Evolutionary conservation across 2,797 vertebrate species (phyloP), one percentile per base, ranked within the genome.

Genomic region (Amazona ochrocephala): DNA sequence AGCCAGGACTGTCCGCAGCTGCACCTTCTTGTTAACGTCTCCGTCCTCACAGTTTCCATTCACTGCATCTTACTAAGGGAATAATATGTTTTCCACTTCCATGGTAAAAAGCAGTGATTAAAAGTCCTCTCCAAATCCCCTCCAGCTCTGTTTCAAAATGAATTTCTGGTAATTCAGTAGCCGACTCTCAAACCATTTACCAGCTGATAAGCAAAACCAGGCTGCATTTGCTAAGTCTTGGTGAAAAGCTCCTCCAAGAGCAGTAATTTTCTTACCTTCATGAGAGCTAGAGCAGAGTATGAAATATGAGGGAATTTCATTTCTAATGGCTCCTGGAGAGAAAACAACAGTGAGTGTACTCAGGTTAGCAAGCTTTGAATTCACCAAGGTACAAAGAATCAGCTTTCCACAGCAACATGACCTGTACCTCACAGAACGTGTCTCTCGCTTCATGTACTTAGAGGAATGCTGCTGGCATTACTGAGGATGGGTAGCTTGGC

Each of bases 221-320:
- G 27, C 11, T 9, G 41, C 23, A 15, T n/a, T 47, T 66, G 24
- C 71, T 41, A 12, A 27, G 23, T 13, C 29, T 29, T 68, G 14
- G 16, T 7, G 29, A 48, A 56, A 62, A 68, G 66, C 45, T 75
- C 34, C 56, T 80, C 79, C 53, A 9, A 5, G 0, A 53, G 10
- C 67, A 70, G 42, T 7, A 22, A 9, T 10, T 32, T 50, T 54
- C 95, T 98, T 98, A 99, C 99, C 99, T 99, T 99, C 98, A 99
- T 98, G 78, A 99, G 96, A 86, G 98, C 98, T 93, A 99, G 96
- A 23, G 99, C 98, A 58, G 98, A 97, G 90, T 97, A 97, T 2
- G 99, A 99, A 77, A 99, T 97, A 90, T 97, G 98, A 30, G 98
- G 98, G 97, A 99, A 99, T 97, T 98, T 99, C 93, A 98, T 95